Conservation (phyloP, 1,140 invertebrate genomes). For the Drosophila bifasciata region DNA sequence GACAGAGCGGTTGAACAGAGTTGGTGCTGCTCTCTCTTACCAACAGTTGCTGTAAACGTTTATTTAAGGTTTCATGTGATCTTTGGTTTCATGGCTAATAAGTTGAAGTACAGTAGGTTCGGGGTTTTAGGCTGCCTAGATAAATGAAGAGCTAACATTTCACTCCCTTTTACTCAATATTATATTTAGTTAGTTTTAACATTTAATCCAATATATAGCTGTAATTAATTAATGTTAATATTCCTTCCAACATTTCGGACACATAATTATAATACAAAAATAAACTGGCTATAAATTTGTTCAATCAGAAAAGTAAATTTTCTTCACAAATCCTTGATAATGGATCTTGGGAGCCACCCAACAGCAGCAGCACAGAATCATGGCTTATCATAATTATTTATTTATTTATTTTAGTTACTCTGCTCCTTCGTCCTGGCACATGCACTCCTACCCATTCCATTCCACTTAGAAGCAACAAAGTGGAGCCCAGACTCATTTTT, state of each 20-base stretch:
- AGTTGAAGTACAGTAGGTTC: neutral
- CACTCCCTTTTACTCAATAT: too few relatives aligned
- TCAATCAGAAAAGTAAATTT: constrained; percentile 30
- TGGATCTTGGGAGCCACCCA: constrained; percentile 9
- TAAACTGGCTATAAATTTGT: neutral
- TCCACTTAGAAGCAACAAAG: constrained; percentile 14
- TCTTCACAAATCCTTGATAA: constrained; percentile 17
- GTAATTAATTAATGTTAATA: too few relatives aligned
- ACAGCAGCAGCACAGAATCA: too few relatives aligned
- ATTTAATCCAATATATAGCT: too few relatives aligned
- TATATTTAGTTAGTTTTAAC: too few relatives aligned
- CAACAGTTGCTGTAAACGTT: neutral
- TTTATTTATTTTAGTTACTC: constrained; percentile 69
- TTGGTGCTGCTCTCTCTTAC: too few relatives aligned
- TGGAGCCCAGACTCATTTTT: constrained; percentile 44
- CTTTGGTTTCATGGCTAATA: neutral
- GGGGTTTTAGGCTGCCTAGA: neutral
- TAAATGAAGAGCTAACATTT: too few relatives aligned
- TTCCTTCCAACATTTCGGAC: too few relatives aligned
- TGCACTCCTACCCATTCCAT: too few relatives aligned
- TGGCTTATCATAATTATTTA: constrained; percentile 72
- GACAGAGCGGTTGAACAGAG: neutral
- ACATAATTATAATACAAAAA: too few relatives aligned
- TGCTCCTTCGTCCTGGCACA: neutral
- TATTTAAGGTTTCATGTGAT: constrained; percentile 15